Conservation (phyloP, 2,888 invertebrate species). For the Deilephila elpenor region DNA sequence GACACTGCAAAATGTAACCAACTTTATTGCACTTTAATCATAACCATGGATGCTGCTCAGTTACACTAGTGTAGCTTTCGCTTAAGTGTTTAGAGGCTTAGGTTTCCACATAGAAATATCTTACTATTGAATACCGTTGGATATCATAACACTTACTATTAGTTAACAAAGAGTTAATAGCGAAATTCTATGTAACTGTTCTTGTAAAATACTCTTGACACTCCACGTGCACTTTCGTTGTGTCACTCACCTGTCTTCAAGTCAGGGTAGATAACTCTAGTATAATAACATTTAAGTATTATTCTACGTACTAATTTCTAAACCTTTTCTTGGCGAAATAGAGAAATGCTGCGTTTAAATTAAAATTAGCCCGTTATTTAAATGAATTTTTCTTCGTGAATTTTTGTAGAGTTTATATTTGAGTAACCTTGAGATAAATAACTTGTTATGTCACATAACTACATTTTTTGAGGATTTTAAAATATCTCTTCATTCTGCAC, state of each 20-base stretch:
- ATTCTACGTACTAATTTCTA: neutral
- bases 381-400: neutral
- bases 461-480: neutral
- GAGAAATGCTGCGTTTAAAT: neutral
- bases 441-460: neutral
- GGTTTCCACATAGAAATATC: neutral
- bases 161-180: neutral
- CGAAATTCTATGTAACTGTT: neutral
- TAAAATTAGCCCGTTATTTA: neutral
- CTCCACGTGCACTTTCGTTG: conserved; percentile 14
- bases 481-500: neutral
- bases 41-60: neutral
- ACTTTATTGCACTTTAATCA: conserved; percentile 44
- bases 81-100: neutral
- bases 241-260: conserved; percentile 12
- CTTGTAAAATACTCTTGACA: neutral
- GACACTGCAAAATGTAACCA: conserved; percentile 50
- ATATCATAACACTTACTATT: neutral
- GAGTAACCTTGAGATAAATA: neutral
- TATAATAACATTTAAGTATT: neutral
- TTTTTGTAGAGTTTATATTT: neutral
- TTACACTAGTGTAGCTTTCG: neutral
- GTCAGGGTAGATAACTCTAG: neutral
- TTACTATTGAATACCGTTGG: neutral
- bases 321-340: neutral